A percentile compares a stretch with the other conserved stretches of the same genome.
Evolutionary conservation across 2,113 vertebrate species (phyloP).

Genomic region (Morone saxatilis): DNA sequence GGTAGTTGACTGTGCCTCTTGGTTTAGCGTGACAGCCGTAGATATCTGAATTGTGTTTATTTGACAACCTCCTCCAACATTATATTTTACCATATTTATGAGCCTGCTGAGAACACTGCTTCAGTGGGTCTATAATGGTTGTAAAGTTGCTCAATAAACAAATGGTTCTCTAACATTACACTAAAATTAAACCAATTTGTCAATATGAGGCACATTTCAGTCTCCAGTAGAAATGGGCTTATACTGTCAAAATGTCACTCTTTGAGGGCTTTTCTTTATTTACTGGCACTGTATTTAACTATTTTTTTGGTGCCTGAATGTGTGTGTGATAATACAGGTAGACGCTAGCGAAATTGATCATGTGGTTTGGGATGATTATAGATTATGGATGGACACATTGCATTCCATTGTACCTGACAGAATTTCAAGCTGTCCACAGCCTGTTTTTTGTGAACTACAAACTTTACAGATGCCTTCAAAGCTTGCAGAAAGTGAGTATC

Average conservation of each 20-base stretch:
- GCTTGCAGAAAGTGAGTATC: background rate
- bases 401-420: background rate
- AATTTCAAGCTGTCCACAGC: background rate
- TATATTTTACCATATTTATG: constrained; percentile 15
- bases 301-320: background rate
- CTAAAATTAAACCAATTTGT: constrained; percentile 7
- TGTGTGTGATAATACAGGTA: background rate
- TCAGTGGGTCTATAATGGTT: constrained; percentile 6
- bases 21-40: constrained; percentile 25
- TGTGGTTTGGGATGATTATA: background rate
- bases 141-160: background rate
- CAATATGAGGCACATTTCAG: constrained; percentile 3
- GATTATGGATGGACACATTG: background rate
- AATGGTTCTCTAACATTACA: constrained; percentile 14
- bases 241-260: background rate
- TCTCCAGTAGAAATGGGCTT: background rate
- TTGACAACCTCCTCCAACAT: constrained; percentile 13
- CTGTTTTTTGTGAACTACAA: background rate
- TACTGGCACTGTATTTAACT: background rate
- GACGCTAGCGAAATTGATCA: background rate
- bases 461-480: background rate
- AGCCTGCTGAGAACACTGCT: constrained; percentile 2
- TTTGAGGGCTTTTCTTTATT: background rate
- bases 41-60: background rate
- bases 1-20: constrained; percentile 13